Evolutionary conservation across 2,888 invertebrate genomes (phyloP), one percentile per base, ranked within the genome.

Genomic region (Aleiodes testaceus): DNA sequence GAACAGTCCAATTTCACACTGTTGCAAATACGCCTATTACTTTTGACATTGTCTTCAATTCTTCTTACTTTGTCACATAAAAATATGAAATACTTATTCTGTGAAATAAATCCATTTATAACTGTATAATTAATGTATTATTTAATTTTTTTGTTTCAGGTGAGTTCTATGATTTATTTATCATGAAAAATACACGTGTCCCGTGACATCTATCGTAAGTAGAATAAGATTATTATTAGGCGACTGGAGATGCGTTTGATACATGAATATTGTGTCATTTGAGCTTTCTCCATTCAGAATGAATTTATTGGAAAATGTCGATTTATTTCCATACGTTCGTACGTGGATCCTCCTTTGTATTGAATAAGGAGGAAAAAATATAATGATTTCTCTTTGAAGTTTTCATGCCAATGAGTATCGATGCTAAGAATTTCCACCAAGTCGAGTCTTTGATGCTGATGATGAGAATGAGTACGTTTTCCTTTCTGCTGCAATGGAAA

Each of bases 1-100:
- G 80, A 81, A 75, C 76, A 83, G 83, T 85, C 84, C 85, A 85
- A 85, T 85, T 85, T 85, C 85, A 84, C 85, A 85, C 84, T 78
- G 84, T 84, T 85, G 85, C 84, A 85, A 85, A 85, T 85, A 85
- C 84, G 83, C 81, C 82, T 84, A 83, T 83, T 83, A 85, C 83
- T 85, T 85, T 85, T 84, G 84, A 83, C 85, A 84, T 85, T 83
- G 81, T 83, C 85, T 82, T 81, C 85, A 82, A 86, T 86, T 82
- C 83, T 85, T 85, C 85, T 85, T 85, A 85, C 85, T 86, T 86
- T 86, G 84, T 84, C 82, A 83, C 77, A 79, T 36, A 2, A 9
- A 9, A 5, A 11, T 36, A 36, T 36, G 11, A 36, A 36, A 36
- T 36, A 7, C 16, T 7, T 47, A 47, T 47, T 70, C 65, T 75